These are phyloP conservation scores for Chloroclystis v-ata DNA, from an alignment of 2,888 invertebrate species.

Conservation along the genomic window DNA sequence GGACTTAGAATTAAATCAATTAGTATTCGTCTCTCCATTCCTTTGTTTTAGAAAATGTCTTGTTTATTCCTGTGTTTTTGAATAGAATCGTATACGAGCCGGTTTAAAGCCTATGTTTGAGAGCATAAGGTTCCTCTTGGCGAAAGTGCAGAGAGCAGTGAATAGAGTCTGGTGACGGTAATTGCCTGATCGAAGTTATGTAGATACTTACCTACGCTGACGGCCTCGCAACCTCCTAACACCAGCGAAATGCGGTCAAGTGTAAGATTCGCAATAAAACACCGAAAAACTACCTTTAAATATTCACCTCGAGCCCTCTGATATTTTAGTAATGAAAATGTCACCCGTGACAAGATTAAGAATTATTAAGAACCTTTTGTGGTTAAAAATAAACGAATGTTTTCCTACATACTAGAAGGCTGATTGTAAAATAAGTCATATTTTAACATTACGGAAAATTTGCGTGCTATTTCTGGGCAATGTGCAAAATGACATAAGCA, in stretches of 20 bases:
- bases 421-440: too few species aligned
- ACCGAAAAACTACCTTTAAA: conserved; percentile 1
- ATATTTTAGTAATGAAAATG: background rate
- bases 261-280: conserved; percentile 16
- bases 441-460: too few species aligned
- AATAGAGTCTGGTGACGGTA: background rate
- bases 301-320: background rate
- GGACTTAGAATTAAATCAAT: too few species aligned
- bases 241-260: conserved; percentile 25
- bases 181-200: conserved; percentile 4
- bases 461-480: too few species aligned
- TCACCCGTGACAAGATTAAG: background rate
- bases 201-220: too few species aligned
- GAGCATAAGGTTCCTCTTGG: background rate
- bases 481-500: too few species aligned
- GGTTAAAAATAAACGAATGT: too few species aligned
- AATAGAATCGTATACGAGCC: background rate
- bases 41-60: too few species aligned
- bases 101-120: background rate
- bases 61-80: too few species aligned
- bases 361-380: too few species aligned
- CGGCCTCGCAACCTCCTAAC: conserved; percentile 22
- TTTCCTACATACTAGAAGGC: too few species aligned
- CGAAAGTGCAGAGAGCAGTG: background rate
- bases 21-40: too few species aligned